Evolutionary conservation across 23 tunicate species (phyloP).

Genomic region (Trididemnum miniatum): DNA sequence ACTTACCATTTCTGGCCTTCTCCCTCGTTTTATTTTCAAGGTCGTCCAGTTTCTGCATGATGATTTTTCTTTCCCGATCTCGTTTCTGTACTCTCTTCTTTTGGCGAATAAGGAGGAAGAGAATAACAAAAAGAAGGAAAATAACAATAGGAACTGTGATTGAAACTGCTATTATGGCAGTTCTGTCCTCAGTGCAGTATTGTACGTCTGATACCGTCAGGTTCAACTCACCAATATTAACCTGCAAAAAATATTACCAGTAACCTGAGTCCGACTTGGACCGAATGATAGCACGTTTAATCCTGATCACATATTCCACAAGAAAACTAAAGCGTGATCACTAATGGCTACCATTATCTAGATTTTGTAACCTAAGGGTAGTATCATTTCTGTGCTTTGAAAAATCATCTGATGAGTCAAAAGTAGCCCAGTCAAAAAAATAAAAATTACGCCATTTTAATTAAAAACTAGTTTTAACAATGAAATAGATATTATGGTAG

Average conservation of each 20-base stretch:
- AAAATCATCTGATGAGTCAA: too few relatives aligned
- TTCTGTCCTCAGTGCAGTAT: background rate
- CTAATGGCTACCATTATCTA: too few relatives aligned
- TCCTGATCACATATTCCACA: background rate
- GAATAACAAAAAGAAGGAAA: background rate
- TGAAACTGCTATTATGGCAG: background rate
- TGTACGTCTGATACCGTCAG: background rate
- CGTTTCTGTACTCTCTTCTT: background rate
- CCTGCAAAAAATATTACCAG: conserved; percentile 9
- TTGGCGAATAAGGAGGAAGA: background rate
- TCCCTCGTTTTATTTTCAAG: conserved; percentile 91
- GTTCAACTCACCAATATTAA: background rate
- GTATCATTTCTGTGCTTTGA: too few relatives aligned
- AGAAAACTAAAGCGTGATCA: background rate
- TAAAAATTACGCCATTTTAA: too few relatives aligned
- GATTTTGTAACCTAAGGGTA: too few relatives aligned
- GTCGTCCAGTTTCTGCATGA: conserved; percentile 65
- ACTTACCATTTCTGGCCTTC: conserved; percentile 75
- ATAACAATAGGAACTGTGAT: conserved; percentile 12
- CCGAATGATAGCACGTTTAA: too few relatives aligned
- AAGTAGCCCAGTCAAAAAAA: too few relatives aligned
- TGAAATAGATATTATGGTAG: too few relatives aligned
- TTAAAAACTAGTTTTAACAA: too few relatives aligned
- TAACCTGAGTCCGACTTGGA: too few relatives aligned
- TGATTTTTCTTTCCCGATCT: background rate